These are phyloP conservation scores for Thaumatotibia leucotreta DNA, from an alignment of 1,140 invertebrate genomes.

Conservation along the genomic window DNA sequence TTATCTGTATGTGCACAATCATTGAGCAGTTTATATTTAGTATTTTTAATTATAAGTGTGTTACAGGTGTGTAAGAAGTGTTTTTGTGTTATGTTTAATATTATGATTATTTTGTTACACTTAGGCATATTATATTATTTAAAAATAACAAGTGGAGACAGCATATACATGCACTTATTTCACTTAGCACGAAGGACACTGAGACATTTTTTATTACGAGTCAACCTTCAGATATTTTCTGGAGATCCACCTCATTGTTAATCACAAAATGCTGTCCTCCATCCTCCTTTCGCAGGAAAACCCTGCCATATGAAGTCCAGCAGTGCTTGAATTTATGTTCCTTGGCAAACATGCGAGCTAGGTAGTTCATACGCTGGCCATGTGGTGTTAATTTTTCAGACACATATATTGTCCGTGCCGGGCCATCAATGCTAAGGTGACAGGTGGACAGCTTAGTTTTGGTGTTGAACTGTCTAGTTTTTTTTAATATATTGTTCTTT, in stretches of 20 bases:
- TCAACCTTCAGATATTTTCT: not conserved
- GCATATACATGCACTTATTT: not conserved
- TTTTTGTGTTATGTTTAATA: too few relatives aligned
- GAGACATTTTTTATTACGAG: not conserved
- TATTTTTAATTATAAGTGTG: too few relatives aligned
- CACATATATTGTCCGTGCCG: not conserved
- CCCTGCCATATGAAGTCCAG: not conserved
- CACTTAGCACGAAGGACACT: not conserved
- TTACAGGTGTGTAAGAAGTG: too few relatives aligned
- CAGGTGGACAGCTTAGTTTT: not conserved
- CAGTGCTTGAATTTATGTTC: not conserved
- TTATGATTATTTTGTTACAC: too few relatives aligned
- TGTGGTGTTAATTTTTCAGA: not conserved
- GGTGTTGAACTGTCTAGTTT: not conserved
- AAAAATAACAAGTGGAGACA: too few relatives aligned
- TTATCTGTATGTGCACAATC: too few relatives aligned
- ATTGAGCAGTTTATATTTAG: too few relatives aligned
- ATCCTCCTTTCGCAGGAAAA: not conserved
- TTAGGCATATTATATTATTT: too few relatives aligned
- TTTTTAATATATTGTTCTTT: not conserved
- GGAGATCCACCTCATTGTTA: not conserved
- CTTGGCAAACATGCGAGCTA: not conserved
- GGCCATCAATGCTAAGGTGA: not conserved
- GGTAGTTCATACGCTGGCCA: not conserved
- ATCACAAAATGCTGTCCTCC: not conserved